Evolutionary conservation across 2,113 vertebrate species (phyloP), one percentile per base, ranked within the genome.

Genomic region (Crotalus tigris): DNA sequence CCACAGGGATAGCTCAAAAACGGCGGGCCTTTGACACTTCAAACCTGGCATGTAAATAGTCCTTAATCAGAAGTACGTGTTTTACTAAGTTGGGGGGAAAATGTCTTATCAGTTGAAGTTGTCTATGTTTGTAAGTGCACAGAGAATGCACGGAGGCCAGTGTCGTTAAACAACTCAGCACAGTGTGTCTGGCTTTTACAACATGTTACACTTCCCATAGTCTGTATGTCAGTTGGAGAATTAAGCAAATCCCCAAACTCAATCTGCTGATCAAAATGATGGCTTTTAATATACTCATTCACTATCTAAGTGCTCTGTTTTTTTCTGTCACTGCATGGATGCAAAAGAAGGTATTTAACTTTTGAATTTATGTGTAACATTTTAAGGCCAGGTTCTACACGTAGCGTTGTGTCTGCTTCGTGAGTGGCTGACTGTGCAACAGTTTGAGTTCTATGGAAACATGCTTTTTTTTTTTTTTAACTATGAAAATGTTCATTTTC

Each of bases 31-130:
- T 97, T 97, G 97, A 96, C 92, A 96, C 96, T 95, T 95, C 97
- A 96, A 96, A 95, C 97, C 90, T 96, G 96, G 97, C 96, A 97
- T 97, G 97, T 97, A 97, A 97, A 97, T 97, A 97, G 96, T 95
- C 97, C 97, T 97, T 97, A 96, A 95, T 95, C 94, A 97, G 96
- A 97, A 97, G 97, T 97, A 97, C 96, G 97, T 97, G 97, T 94
- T 97, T 96, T 96, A 92, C 94, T 97, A 88, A 97, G 95, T 95
- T 97, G 95, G 96, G 51, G 21, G 57, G 93, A 93, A 96, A 93
- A 61, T 96, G 92, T 93, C 89, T 93, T 93, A 90, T 90, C 89
- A 87, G 89, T 93, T 87, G 89, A 21, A 93, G 92, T 90, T 87
- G 57, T 93, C 89, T 90, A 87, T 90, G 96, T 92, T 94, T 92